Evolutionary conservation across 2,888 invertebrate genomes (phyloP).

Genomic region (Sarcophaga variegata): DNA sequence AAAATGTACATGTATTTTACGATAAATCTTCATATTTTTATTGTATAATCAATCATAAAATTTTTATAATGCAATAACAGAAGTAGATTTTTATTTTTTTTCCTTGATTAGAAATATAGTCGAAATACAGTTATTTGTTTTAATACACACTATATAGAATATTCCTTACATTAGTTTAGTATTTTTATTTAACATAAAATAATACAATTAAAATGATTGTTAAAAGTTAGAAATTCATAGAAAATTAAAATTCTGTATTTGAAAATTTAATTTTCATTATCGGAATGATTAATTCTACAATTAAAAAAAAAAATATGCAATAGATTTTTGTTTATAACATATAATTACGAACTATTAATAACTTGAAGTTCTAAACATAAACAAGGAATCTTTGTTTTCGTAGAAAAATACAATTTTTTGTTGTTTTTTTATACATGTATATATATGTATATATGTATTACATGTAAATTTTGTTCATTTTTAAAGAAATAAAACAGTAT

Average conservation of each 20-base stretch:
- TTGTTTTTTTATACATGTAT: slow-evolving; percentile 25
- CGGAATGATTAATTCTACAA: slow-evolving; percentile 75
- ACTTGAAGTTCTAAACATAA: slow-evolving; percentile 51
- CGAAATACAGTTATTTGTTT: slow-evolving; percentile 32
- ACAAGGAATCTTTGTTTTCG: slow-evolving; percentile 61
- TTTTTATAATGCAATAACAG: slow-evolving; percentile 44
- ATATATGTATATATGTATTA: not conserved
- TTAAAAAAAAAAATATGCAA: slow-evolving; percentile 46
- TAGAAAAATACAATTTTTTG: slow-evolving; percentile 67
- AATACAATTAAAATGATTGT: slow-evolving; percentile 30
- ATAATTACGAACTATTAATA: too few relatives aligned
- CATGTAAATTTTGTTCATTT: slow-evolving; percentile 28
- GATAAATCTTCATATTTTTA: slow-evolving; percentile 14
- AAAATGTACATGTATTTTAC: not conserved
- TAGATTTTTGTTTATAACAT: slow-evolving; percentile 24
- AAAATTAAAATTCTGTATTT: slow-evolving; percentile 61
- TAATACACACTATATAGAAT: not conserved
- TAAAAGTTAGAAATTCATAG: slow-evolving; percentile 30
- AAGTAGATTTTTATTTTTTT: slow-evolving; percentile 33
- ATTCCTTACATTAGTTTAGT: slow-evolving; percentile 41
- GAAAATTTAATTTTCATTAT: slow-evolving; percentile 72
- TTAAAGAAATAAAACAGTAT: slow-evolving; percentile 32
- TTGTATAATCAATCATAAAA: slow-evolving; percentile 42
- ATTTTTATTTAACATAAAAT: slow-evolving; percentile 36
- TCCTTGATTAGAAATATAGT: slow-evolving; percentile 29